Base-by-base conservation (phyloP, 37 sponge, comb jelly and placozoan genomes). In the Theonella swinhoei region DNA sequence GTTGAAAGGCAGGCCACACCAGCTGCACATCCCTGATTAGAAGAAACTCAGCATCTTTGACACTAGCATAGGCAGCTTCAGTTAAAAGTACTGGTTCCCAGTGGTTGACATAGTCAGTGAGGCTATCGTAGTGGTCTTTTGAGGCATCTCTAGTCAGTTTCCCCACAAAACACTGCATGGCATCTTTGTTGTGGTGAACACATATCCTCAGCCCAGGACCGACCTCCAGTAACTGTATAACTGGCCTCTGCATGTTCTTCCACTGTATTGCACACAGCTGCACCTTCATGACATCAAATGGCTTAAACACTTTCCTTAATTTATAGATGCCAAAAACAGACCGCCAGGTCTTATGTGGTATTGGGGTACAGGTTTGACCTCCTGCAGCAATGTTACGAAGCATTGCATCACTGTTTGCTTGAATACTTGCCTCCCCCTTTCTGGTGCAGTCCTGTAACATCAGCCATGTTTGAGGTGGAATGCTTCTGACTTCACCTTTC, bases 211-310 rank as follows among this genome's bases (percentile, higher is more conserved):
- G 42, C 17, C 42, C 25, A 68, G 88, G 88, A 20, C 75, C 88
- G 3, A 88, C 71, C 36, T 88, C 88, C 22, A 88, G 31, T n/a
- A 88, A 75, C 71, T 88, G 88, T 26, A 82, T 72, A 8, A 37
- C 7, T 22, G 74, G 74, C 29, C 23, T 68, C 32, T 66, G 34
- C 17, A 68, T 47, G 11, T 47, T 47, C 54, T 47, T 47, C 14
- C 54, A 7, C 54, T 47, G 54, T 23, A 1, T 20, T 32, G 65
- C 78, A 24, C 71, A 39, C 30, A 80, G 32, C 76, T 77, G 76
- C 0, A 74, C 87, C 19, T 38, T 68, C 39, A 86, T 34, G 5
- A 78, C 37, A 0, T 86, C 86, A 47, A 34, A 79, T n/a, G 36
- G n/a, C 60, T 68, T 36, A n/a, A 85, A 28, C 9, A 17, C 54